Conservation (phyloP, 2,888 invertebrate species). For the Rotaria macrura region DNA sequence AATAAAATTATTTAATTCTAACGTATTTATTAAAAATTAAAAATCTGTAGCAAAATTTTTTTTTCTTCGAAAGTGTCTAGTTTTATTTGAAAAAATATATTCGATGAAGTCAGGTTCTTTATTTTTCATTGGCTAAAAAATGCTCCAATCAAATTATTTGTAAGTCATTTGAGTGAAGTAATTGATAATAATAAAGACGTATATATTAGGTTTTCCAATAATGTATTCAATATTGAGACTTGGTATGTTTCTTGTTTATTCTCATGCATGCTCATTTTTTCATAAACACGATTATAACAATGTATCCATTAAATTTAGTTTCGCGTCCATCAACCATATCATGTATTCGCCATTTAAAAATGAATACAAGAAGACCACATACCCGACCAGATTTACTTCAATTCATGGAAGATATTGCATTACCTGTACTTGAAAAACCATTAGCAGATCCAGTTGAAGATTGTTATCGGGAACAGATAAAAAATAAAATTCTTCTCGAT, state of each 20-base stretch:
- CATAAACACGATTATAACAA: too few species aligned
- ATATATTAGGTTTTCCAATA: background rate
- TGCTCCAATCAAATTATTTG: background rate
- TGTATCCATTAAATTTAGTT: background rate
- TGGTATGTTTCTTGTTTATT: background rate
- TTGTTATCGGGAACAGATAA: background rate
- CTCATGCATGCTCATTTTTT: too few species aligned
- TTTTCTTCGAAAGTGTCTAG: background rate
- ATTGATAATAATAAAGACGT: background rate
- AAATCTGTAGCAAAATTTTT: background rate
- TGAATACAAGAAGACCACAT: background rate
- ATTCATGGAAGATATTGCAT: background rate
- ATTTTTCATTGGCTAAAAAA: background rate
- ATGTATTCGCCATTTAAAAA: background rate
- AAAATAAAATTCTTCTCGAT: background rate
- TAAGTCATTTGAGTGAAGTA: background rate
- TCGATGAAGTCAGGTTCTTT: background rate
- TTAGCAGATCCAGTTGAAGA: constrained; percentile 3
- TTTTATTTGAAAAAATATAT: background rate
- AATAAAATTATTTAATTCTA: background rate
- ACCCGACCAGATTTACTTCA: background rate
- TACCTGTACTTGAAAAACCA: background rate
- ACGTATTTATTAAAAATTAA: background rate
- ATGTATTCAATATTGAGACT: background rate
- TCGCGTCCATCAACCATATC: background rate